Evolutionary conservation across 1,140 invertebrate species (phyloP).

Genomic region (Tribolium castaneum): DNA sequence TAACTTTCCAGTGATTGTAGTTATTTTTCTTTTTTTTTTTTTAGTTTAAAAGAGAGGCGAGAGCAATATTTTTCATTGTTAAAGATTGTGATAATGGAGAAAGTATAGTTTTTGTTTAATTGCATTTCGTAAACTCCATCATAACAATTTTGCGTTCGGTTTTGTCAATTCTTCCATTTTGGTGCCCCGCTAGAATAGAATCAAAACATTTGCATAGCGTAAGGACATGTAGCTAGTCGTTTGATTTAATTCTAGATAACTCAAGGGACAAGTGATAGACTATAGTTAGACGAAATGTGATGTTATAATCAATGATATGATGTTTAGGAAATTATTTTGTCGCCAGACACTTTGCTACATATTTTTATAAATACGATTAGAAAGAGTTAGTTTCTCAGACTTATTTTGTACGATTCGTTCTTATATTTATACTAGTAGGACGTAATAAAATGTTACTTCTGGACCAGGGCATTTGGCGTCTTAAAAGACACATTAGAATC

Average conservation of each 20-base stretch:
- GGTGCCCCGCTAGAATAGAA: constrained; percentile 18
- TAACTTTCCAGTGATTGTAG: not conserved
- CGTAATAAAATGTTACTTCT: too few species aligned
- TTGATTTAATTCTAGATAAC: constrained; percentile 18
- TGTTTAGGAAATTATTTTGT: constrained; percentile 31
- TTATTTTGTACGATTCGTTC: constrained; percentile 34
- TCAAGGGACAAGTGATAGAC: constrained; percentile 26
- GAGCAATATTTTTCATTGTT: constrained; percentile 27
- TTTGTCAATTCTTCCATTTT: constrained; percentile 23
- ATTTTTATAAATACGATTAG: constrained; percentile 29
- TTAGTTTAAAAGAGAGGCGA: too few species aligned
- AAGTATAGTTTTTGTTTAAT: not conserved
- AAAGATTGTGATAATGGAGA: constrained; percentile 23
- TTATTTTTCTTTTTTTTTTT: constrained; percentile 12
- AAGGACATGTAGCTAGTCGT: not conserved
- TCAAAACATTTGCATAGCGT: constrained; percentile 1
- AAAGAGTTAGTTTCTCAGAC: constrained; percentile 12
- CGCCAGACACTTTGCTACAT: constrained; percentile 25
- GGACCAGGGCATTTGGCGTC: too few species aligned
- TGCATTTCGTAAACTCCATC: constrained; percentile 11
- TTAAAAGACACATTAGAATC: too few species aligned
- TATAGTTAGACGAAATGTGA: constrained; percentile 30
- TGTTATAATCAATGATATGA: constrained; percentile 24
- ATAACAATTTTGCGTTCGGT: not conserved
- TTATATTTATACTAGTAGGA: constrained; percentile 16